These are phyloP conservation scores for Blastobasis lacticolella DNA, from an alignment of 2,888 invertebrate genomes.

Conservation along the genomic window DNA sequence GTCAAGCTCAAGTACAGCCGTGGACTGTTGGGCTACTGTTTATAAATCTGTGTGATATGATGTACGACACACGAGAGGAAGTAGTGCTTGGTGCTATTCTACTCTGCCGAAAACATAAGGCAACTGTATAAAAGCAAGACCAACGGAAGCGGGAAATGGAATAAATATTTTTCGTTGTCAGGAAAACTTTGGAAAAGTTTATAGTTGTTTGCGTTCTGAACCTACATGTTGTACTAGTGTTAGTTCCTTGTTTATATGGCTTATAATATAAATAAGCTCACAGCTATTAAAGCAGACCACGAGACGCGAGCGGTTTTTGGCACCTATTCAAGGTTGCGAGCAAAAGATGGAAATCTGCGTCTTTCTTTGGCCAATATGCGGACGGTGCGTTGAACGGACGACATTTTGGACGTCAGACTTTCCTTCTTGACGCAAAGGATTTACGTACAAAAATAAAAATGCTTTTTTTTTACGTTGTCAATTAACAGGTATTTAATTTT, in stretches of 20 bases:
- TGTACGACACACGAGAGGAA: background rate
- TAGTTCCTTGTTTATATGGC: conserved; percentile 36
- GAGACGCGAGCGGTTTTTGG: conserved; percentile 56
- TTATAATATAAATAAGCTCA: conserved; percentile 35
- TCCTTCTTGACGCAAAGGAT: conserved; percentile 11
- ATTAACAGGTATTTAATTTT: too few relatives aligned
- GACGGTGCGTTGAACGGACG: conserved; percentile 43
- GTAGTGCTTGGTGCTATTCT: background rate
- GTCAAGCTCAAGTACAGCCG: too few relatives aligned
- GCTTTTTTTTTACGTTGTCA: background rate
- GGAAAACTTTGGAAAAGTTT: conserved; percentile 2
- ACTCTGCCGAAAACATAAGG: too few relatives aligned
- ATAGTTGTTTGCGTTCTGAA: conserved; percentile 11
- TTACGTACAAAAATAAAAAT: background rate
- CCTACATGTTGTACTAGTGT: conserved; percentile 1
- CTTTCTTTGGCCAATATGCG: conserved; percentile 60
- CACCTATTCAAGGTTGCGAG: conserved; percentile 60
- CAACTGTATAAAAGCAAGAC: too few relatives aligned
- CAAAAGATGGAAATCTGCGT: conserved; percentile 53
- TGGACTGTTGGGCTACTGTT: too few relatives aligned
- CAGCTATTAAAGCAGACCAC: conserved; percentile 40
- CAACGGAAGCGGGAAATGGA: too few relatives aligned
- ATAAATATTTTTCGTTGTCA: too few relatives aligned
- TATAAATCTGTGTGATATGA: background rate
- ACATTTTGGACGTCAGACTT: conserved; percentile 39